These are phyloP conservation scores for Apamea anceps DNA, from an alignment of 2,888 invertebrate genomes.

Conservation along the genomic window DNA sequence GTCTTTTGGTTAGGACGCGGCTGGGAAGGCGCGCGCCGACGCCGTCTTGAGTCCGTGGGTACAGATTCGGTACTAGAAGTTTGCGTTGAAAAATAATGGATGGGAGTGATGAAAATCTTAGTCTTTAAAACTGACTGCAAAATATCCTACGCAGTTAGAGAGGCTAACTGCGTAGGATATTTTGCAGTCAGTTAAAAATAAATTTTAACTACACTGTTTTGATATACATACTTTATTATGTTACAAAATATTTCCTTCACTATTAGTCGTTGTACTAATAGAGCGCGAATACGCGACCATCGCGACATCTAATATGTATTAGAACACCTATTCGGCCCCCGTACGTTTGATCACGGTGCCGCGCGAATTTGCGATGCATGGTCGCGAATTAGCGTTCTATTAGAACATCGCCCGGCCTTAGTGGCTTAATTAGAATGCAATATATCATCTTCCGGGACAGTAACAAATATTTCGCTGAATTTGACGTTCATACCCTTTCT, in stretches of 20 bases:
- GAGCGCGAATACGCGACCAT: not conserved
- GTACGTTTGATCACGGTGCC: not conserved
- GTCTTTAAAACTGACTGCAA: too few relatives aligned
- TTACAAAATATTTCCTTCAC: not conserved
- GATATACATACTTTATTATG: not conserved
- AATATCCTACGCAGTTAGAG: too few relatives aligned
- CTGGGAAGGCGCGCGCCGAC: too few relatives aligned
- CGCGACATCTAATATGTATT: not conserved
- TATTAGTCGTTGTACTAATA: not conserved
- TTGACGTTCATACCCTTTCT: conserved; percentile 76
- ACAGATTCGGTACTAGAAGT: not conserved
- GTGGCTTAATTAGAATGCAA: conserved; percentile 77
- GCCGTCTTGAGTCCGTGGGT: not conserved
- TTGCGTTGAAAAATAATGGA: not conserved
- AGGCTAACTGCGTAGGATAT: too few relatives aligned
- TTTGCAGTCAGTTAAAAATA: not conserved
- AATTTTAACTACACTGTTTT: not conserved
- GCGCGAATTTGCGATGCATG: not conserved
- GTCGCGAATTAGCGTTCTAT: not conserved
- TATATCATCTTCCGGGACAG: conserved; percentile 76
- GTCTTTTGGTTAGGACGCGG: too few relatives aligned
- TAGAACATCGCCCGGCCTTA: not conserved
- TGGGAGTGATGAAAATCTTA: not conserved
- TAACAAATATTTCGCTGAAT: conserved; percentile 75
- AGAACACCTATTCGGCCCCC: not conserved